These are phyloP conservation scores for Microplitis manilae DNA, from an alignment of 2,888 invertebrate genomes.

Conservation along the genomic window DNA sequence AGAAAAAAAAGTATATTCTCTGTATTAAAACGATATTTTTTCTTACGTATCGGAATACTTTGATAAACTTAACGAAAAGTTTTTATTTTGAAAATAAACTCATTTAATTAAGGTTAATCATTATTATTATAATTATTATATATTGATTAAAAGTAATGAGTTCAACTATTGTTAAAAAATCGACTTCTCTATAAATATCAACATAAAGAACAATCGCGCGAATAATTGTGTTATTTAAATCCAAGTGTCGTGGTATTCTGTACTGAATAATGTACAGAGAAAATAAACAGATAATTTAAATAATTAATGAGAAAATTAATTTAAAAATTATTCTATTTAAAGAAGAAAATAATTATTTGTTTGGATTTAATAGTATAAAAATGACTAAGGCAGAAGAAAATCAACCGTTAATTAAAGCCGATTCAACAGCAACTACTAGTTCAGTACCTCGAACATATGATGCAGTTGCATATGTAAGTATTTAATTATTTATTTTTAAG, in stretches of 20 bases:
- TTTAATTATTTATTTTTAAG: neutral
- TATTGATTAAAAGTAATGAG: neutral
- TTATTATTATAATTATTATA: no score
- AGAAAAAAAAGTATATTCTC: no score
- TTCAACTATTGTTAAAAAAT: neutral
- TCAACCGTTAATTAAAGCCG: slow-evolving; percentile 58
- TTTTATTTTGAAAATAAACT: no score
- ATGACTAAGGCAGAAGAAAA: slow-evolving; percentile 63
- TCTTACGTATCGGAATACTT: no score
- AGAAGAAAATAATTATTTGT: neutral
- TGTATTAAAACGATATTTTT: no score
- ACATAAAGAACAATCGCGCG: neutral
- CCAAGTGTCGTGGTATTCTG: neutral
- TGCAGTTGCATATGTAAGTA: slow-evolving; percentile 59
- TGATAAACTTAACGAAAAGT: no score
- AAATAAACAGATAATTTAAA: neutral
- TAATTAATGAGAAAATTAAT: neutral
- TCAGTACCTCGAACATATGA: slow-evolving; percentile 53
- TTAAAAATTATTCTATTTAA: neutral
- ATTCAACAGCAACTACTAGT: slow-evolving; percentile 44
- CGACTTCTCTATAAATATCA: neutral
- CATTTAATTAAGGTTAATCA: no score
- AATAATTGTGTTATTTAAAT: neutral
- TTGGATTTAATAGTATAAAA: neutral
- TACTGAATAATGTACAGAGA: neutral